phyloP scores from a whole-genome alignment of 2,113 vertebrate species.

The Ahaetulla prasina region DNA sequence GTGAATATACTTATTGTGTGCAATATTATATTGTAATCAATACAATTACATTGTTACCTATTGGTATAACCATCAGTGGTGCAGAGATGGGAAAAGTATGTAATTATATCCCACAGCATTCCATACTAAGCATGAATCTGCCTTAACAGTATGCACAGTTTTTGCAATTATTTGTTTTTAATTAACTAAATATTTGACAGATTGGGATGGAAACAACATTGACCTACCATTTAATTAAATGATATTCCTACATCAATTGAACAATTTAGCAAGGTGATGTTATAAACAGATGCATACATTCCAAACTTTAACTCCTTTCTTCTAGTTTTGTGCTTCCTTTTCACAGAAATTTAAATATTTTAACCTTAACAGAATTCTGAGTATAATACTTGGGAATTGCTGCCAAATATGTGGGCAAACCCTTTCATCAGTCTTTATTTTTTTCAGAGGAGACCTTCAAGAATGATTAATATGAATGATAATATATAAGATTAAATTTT shows the following conservation, averaged over 20 bases:
- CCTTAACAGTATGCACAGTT: neutral
- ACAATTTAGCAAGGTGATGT: slow-evolving; percentile 57
- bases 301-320: slow-evolving; percentile 45
- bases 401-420: neutral
- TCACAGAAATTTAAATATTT: slow-evolving; percentile 21
- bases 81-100: neutral
- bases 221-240: slow-evolving; percentile 53
- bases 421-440: neutral
- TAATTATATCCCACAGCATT: neutral
- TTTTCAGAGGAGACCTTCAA: slow-evolving; percentile 31
- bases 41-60: neutral
- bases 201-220: slow-evolving; percentile 57
- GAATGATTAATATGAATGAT: neutral
- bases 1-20: neutral
- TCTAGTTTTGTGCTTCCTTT: slow-evolving; percentile 12
- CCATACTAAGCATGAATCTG: neutral
- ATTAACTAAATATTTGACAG: slow-evolving; percentile 58
- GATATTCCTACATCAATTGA: slow-evolving; percentile 37
- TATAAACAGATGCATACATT: slow-evolving; percentile 53
- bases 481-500: neutral
- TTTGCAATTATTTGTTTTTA: slow-evolving; percentile 32
- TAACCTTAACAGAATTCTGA: neutral
- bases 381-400: neutral
- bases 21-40: neutral
- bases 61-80: neutral